A percentile compares a stretch with the other conserved stretches of the same genome.
Conservation (phyloP, 2,888 invertebrate species). For the Mythimna impura region DNA sequence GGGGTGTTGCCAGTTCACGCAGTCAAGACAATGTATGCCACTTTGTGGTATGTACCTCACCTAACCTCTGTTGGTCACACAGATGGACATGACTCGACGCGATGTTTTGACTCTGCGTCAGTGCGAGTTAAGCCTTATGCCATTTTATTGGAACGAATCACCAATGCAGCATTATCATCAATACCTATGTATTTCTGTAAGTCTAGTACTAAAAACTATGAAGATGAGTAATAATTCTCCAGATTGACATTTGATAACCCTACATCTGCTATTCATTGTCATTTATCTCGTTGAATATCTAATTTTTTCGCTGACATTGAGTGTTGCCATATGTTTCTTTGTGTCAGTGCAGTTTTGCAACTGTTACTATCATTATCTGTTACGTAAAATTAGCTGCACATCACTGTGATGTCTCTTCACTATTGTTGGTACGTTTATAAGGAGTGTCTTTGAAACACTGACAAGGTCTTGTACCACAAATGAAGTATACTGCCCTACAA, state of each 20-base stretch:
- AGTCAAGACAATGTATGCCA: too few relatives aligned
- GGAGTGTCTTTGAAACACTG: conserved; percentile 7
- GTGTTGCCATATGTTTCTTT: conserved; percentile 55
- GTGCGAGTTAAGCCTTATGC: too few relatives aligned
- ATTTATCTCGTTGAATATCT: conserved; percentile 59
- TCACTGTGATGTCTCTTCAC: conserved; percentile 29
- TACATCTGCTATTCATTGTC: conserved; percentile 42
- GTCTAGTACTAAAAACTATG: neutral
- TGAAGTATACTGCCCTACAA: neutral
- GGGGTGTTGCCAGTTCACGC: too few relatives aligned
- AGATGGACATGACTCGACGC: too few relatives aligned
- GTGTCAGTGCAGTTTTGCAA: conserved; percentile 59
- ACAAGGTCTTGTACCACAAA: neutral
- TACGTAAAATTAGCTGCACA: conserved; percentile 45
- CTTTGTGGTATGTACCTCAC: too few relatives aligned
- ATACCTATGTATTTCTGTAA: neutral
- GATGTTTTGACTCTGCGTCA: too few relatives aligned
- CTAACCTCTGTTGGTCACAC: too few relatives aligned
- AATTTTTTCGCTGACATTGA: conserved; percentile 63
- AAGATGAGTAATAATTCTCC: neutral
- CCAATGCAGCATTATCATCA: neutral
- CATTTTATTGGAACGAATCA: neutral
- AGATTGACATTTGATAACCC: conserved; percentile 46
- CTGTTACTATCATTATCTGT: conserved; percentile 23
- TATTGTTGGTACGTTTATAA: conserved; percentile 30